Conservation (phyloP, 2,888 invertebrate genomes). For the Dioctria linearis region DNA sequence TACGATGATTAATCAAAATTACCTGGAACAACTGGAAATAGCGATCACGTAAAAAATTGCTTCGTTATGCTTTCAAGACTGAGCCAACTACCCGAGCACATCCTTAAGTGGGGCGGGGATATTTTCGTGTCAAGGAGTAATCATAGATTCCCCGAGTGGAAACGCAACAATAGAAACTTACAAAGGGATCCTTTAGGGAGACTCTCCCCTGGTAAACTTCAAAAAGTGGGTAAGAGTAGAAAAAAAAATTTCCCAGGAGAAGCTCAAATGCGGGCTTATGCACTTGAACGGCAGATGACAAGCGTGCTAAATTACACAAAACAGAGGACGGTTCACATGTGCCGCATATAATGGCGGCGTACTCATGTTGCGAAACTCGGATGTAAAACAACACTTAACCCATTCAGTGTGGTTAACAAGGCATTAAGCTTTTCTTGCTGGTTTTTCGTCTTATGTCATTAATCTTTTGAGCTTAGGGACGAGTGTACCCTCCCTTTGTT, state of each 20-base stretch:
- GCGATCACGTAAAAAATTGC: conserved; percentile 52
- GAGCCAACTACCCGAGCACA: neutral
- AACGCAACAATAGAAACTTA: conserved; percentile 29
- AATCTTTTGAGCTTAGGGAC: conserved; percentile 41
- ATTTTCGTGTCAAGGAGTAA: conserved; percentile 49
- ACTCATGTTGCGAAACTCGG: conserved; percentile 38
- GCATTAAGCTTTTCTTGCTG: conserved; percentile 46
- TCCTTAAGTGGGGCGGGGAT: neutral
- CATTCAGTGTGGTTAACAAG: conserved; percentile 53
- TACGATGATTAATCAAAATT: conserved; percentile 48
- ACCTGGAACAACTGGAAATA: conserved; percentile 43
- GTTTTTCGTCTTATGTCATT: conserved; percentile 49
- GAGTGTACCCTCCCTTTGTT: conserved; percentile 11
- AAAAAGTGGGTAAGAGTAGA: neutral
- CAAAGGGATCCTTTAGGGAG: conserved; percentile 13
- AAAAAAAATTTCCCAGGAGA: neutral
- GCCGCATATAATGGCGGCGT: conserved; percentile 16
- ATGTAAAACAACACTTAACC: conserved; percentile 52
- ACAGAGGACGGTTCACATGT: conserved; percentile 41
- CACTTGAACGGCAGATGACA: conserved; percentile 46
- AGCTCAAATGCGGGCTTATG: conserved; percentile 34
- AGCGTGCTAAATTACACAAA: conserved; percentile 50
- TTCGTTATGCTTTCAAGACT: conserved; percentile 42
- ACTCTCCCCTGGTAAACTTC: neutral
- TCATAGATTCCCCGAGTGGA: conserved; percentile 39